Conservation (phyloP, 2,888 invertebrate species). For the Polydrusus tereticollis region DNA sequence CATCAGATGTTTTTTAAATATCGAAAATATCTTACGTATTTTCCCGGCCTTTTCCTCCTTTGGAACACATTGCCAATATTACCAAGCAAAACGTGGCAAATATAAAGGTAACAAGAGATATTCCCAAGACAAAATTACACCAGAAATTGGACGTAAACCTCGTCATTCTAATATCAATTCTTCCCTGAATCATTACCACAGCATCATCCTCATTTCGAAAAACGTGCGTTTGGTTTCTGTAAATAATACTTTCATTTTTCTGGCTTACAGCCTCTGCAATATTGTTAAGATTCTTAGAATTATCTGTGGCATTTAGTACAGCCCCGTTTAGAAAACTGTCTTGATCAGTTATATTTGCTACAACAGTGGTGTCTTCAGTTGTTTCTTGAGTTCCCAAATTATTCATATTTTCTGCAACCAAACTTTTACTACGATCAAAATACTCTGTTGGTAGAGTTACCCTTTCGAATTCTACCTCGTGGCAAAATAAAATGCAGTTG, state of each 20-base stretch:
- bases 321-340: neutral
- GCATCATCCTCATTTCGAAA: slow-evolving; percentile 25
- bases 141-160: slow-evolving; percentile 50
- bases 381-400: neutral
- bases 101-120: slow-evolving; percentile 56
- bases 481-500: slow-evolving; percentile 56
- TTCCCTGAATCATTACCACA: slow-evolving; percentile 23
- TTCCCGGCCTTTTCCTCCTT: slow-evolving; percentile 55
- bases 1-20: too few relatives aligned
- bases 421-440: slow-evolving; percentile 18
- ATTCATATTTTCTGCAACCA: slow-evolving; percentile 5
- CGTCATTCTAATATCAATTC: slow-evolving; percentile 43
- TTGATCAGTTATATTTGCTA: neutral
- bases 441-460: slow-evolving; percentile 19
- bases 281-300: neutral
- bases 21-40: slow-evolving; percentile 54
- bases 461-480: slow-evolving; percentile 36
- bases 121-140: slow-evolving; percentile 57
- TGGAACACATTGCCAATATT: slow-evolving; percentile 56
- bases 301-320: neutral
- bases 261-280: neutral
- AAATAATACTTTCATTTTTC: slow-evolving; percentile 22
- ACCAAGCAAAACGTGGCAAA: slow-evolving; percentile 54
- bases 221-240: slow-evolving; percentile 35
- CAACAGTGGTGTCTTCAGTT: neutral